Base-by-base conservation (phyloP, 1,140 invertebrate species). In the Polypedilum vanderplanki region DNA sequence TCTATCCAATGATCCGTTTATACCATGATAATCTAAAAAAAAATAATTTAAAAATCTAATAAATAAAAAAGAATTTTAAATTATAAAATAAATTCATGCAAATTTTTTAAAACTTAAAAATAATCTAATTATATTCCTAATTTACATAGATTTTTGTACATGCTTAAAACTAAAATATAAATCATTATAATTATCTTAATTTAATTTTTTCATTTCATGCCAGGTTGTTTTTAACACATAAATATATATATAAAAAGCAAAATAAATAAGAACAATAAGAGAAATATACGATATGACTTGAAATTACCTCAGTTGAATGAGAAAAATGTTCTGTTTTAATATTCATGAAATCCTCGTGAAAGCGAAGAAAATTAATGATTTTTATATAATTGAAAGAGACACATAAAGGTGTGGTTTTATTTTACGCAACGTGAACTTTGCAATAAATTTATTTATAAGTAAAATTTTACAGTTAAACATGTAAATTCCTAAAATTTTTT, bases 1-100 rank as follows among this genome's bases (percentile, higher is more conserved):
- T 5, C 81, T 79, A 78, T 83, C 81, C 76, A 83, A 76, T 18
- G 81, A 83, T 78, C 81, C 81, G 77, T 83, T 83, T 75, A 83
- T 83, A 57, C 81, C 81, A 77, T 83, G 79, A 73, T 82, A 40
- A 65, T 22, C 46, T 40, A n/a, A 33, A 40, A 5, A 24, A 74
- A 82, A 3, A 78, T 2, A 17, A 64, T 20, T 75, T 46, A 41
- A 57, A 57, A 15, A 57, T 57, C 15, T 57, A 4, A 15, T 57
- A 15, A 57, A n/a, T 33, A 5, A 33, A 57, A 57, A n/a, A 12
- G 12, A 57, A 57, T 57, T 57, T 57, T 12, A 57, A 46, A 57
- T 12, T 12, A 57, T 4, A 57, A 57, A 12, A 4, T 57, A 8
- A n/a, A 15, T 57, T 57, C 46, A 57, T 57, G 46, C 12, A 57